These are phyloP conservation scores for Formica aserva DNA, from an alignment of 2,888 invertebrate species.

Conservation along the genomic window DNA sequence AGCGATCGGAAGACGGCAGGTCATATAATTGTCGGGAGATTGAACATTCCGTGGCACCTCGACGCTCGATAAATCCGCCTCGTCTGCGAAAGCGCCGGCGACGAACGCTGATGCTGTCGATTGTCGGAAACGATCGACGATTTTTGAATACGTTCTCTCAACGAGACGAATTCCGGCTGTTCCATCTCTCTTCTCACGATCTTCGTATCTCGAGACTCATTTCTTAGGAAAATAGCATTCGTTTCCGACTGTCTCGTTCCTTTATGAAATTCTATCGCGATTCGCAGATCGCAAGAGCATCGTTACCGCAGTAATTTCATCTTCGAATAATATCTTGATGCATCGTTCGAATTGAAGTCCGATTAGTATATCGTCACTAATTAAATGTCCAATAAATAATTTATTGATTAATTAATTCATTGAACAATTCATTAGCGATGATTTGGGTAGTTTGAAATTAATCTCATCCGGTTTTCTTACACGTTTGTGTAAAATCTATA, in stretches of 20 bases:
- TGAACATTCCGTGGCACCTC: conserved; percentile 59
- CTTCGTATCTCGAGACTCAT: background rate
- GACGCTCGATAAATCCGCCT: conserved; percentile 63
- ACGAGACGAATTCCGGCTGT: background rate
- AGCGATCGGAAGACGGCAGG: conserved; percentile 58
- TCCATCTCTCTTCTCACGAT: background rate
- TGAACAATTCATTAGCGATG: background rate
- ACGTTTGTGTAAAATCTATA: background rate
- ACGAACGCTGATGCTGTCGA: conserved; percentile 19
- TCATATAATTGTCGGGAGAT: conserved; percentile 67
- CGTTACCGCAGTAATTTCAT: background rate
- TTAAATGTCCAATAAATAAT: background rate
- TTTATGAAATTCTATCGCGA: background rate
- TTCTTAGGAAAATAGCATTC: background rate
- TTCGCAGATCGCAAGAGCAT: background rate
- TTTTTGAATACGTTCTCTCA: background rate
- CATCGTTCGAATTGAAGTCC: background rate
- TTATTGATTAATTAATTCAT: background rate
- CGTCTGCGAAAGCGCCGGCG: conserved; percentile 51
- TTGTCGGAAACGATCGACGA: conserved; percentile 27
- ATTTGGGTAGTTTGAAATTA: background rate
- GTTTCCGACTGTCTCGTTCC: background rate
- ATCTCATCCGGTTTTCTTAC: background rate
- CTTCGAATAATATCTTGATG: background rate
- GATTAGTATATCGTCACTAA: no score